Evolutionary conservation across 2,113 vertebrate genomes (phyloP), one percentile per base, ranked within the genome.

Genomic region (Myotis yumanensis): DNA sequence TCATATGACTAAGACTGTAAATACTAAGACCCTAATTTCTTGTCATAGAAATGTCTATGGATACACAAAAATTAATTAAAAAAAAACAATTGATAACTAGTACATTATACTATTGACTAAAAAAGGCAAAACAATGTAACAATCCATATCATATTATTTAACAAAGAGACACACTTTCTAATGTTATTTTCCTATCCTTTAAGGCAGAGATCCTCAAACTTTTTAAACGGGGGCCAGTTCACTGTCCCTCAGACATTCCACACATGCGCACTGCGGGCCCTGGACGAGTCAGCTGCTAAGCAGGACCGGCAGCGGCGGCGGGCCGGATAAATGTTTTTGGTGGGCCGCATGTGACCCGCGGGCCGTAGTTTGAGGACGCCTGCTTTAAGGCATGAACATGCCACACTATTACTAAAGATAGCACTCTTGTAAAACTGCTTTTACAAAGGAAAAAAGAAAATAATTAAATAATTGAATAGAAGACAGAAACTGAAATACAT

Each of bases 401-500:
- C 17, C 76, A 81, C 82, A 91, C 12, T 62, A 87, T 35, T 86
- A 93, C 37, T 91, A 93, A 87, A 76, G 30, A 75, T 57, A 93
- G 51, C 46, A 90, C 7, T 93, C 23, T 66, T 92, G 2, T 66
- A 81, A 96, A 94, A 52, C 2, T 90, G 62, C 6, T 87, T 93
- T 97, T 79, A 92, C 20, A 75, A 95, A 94, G 46, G n/a, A 69
- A 52, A 89, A 94, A 52, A 86, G 71, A 64, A 81, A 59, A 52
- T 51, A 2, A 69, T 75, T 71, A 88, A 87, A 76, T 89, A 86
- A 75, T 64, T 91, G 71, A 87, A 82, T 95, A 37, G 68, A 62
- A 68, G 66, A 73, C n/a, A 83, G 7, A 83, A 17, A 86, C 40
- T 72, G 72, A 92, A 96, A 83, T 30, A 95, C 8, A 88, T 57